A percentile compares a stretch with the other conserved stretches of the same genome.
phyloP scores from a whole-genome alignment of 2,113 vertebrate genomes.

The Larimichthys polyactis region DNA sequence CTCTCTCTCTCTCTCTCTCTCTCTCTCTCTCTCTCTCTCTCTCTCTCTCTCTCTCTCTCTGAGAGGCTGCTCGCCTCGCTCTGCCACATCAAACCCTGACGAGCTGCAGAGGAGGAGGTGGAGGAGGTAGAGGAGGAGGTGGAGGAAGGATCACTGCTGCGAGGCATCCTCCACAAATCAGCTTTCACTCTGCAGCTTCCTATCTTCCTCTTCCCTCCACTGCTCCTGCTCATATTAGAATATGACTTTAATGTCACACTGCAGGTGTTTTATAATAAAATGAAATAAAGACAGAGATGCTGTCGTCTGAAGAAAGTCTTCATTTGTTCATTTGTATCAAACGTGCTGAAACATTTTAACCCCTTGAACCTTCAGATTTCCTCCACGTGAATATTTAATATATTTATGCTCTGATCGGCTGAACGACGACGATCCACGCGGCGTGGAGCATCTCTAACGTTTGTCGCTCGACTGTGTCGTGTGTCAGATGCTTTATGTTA shows the following conservation, averaged over 20 bases:
- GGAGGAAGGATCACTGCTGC: conserved; percentile 61
- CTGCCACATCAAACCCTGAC: conserved; percentile 71
- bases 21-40: too few relatives aligned
- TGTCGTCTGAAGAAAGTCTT: conserved; percentile 22
- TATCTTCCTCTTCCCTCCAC: conserved; percentile 49
- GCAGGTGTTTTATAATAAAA: conserved; percentile 67
- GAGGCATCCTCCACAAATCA: conserved; percentile 71
- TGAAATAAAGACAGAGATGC: conserved; percentile 22
- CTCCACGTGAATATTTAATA: too few relatives aligned
- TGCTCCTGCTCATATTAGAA: conserved; percentile 65
- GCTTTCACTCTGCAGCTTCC: conserved; percentile 65
- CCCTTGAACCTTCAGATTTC: too few relatives aligned
- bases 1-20: too few relatives aligned
- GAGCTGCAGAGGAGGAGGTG: conserved; percentile 53
- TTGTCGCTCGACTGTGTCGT: too few relatives aligned
- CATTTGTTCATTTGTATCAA: conserved; percentile 43
- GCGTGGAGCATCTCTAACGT: too few relatives aligned
- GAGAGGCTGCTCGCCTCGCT: conserved; percentile 56
- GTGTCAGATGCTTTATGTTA: too few relatives aligned
- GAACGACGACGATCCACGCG: too few relatives aligned
- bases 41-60: conserved; percentile 46
- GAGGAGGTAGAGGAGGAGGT: conserved; percentile 42
- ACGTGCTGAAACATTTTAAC: neutral
- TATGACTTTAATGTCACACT: conserved; percentile 70
- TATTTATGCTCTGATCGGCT: too few relatives aligned